Base-by-base conservation (phyloP, 2,888 invertebrate species). In the Acanthococcus lagerstroemiae region DNA sequence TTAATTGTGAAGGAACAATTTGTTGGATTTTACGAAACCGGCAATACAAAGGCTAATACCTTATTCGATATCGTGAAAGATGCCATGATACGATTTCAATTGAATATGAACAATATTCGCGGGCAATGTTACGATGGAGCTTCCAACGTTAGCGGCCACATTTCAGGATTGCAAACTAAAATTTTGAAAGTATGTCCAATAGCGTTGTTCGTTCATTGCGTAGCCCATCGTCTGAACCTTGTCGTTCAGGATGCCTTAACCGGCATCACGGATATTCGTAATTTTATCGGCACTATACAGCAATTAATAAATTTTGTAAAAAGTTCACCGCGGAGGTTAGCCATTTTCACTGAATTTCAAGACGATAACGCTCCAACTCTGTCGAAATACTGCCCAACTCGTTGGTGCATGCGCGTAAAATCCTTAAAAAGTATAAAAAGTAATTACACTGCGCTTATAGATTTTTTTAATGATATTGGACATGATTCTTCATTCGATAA, bases 91-190 rank as follows among this genome's bases (percentile, higher is more conserved):
- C 21, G 67, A 57, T 69, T 68, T 67, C 45, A 69, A 19, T 68
- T 69, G 54, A 44, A 66, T 54, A 52, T 63, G 58, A 26, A 60
- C n/a, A 71, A 71, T 66, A 48, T 72, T 22, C 50, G 71, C 22
- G 70, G 69, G 44, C 72, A 71, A 52, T 71, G 70, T 61, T 72
- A 68, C 61, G 71, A 72, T 65, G 72, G 72, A 0, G 70, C 71
- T 1, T 65, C 48, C 67, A 50, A 71, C 71, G 12, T 66, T 46
- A 66, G 66, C 50, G 66, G 67, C 3, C 48, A 69, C 50, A 60
- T 67, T 63, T 66, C 57, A 52, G 68, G 63, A n/a, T 48, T 69
- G 30, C 68, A 68, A 68, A 61, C 55, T 65, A 69, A 66, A 69
- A 58, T 72, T 26, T 70, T 68, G 67, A 66, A 68, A 24, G 27